Evolutionary conservation across 2,888 invertebrate genomes (phyloP), one percentile per base, ranked within the genome.

Genomic region (Cyclophora punctaria): DNA sequence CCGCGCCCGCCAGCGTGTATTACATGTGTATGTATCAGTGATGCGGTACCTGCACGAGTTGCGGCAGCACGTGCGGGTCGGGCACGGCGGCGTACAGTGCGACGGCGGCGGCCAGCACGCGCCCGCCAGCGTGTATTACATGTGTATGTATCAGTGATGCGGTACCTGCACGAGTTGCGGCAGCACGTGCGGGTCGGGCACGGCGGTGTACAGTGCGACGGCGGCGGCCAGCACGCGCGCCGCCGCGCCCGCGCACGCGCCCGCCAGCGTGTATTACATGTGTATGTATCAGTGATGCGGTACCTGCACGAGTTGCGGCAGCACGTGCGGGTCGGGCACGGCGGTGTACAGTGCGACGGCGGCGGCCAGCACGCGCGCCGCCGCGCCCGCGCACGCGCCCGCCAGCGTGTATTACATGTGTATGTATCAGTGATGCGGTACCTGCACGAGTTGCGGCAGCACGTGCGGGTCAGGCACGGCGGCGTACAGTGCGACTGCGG

Each of bases 301-400:
- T 20, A 20, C 20, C 20, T 20, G 20, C 20, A 20, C 20, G 20
- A 20, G 20, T 20, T 20, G 20, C 20, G 74, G 67, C 41, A 75
- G 49, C 3, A 64, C 63, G 0, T 52, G 48, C 64, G 59, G 5
- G 69, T 55, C 59, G 20, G 79, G 83, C 63, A 76, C 80, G 52
- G 83, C 80, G 54, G 74, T 69, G 72, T 87, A 86, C 5, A 87
- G 72, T 45, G 79, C 76, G 3, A 80, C 79, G 34, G 85, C 84
- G 43, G 84, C 83, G 33, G 20, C 20, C 20, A 20, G 20, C 20
- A 20, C 20, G 20, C 20, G 20, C 20, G 20, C 20, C 20, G 20
- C 20, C 20, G 20, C 20, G 20, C 20, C 20, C 20, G 20, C 20
- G 20, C 20, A 20, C 20, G 20, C 20, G 20, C n/a, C n/a, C n/a